Base-by-base conservation (phyloP, 2,888 invertebrate genomes). In the Phyto melanocephala region DNA sequence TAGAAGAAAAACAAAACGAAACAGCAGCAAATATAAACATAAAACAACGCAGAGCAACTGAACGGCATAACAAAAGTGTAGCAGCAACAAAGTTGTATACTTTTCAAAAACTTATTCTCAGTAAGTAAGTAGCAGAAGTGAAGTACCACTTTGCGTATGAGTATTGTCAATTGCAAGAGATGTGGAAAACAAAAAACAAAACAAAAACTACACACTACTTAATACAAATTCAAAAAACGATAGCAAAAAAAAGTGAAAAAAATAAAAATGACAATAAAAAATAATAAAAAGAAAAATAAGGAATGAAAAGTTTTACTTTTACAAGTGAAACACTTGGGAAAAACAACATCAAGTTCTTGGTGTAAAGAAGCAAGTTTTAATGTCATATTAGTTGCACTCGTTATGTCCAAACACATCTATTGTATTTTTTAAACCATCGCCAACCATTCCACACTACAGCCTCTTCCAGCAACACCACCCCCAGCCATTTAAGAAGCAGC, bases 141-240 rank as follows among this genome's bases (percentile, higher is more conserved):
- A 81, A 81, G 81, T 75, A 24, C 74, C 81, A 81, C 81, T 81
- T 81, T 81, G 70, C 81, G 78, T 81, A 81, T 81, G 81, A 81
- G 81, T 72, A 78, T 78, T 81, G 81, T 81, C 81, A 81, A 78
- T 81, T 81, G 78, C 81, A 78, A 74, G 63, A 72, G 24, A 76
- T 60, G 20, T 20, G 33, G 20, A 28, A 50, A 40, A 70, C 37
- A 63, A 65, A 65, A 65, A 67, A 28, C 35, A 24, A 75, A 54
- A 56, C n/a, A 33, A 47, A 56, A 35, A 42, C 0, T 50, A 17
- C 24, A 50, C 54, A 45, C 28, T 35, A 75, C 76, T 68, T 74
- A 74, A 63, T 42, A 28, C 28, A 28, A 47, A 45, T 42, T n/a
- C n/a, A n/a, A n/a, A n/a, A n/a, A n/a, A n/a, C n/a, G 42, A 15